Evolutionary conservation across 2,113 vertebrate genomes (phyloP).

Genomic region (Dendropsophus ebraccatus): DNA sequence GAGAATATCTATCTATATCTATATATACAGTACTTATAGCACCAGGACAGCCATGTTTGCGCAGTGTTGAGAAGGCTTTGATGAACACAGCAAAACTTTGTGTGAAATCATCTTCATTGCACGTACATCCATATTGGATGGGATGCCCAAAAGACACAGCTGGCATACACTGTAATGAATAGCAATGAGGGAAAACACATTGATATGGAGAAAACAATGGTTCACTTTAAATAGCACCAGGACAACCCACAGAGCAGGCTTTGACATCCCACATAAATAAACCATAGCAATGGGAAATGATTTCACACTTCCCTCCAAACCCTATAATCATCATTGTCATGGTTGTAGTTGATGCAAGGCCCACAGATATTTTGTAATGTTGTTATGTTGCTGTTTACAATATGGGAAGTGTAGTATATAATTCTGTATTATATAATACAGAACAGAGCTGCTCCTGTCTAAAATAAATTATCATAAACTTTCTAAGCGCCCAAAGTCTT

Average conservation of each 20-base stretch:
- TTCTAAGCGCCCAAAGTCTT: not conserved
- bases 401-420: not conserved
- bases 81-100: no score
- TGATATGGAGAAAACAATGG: not conserved
- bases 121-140: not conserved
- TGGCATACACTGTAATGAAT: not conserved
- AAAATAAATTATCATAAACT: not conserved
- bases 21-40: no score
- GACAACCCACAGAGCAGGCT: not conserved
- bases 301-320: not conserved
- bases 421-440: no score
- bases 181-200: not conserved
- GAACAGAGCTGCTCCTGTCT: not conserved
- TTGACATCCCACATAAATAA: slow-evolving; percentile 23
- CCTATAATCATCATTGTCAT: slow-evolving; percentile 37
- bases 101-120: not conserved
- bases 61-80: no score
- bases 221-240: not conserved
- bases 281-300: slow-evolving; percentile 17
- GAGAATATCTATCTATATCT: no score
- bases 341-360: not conserved
- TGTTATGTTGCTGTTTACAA: not conserved
- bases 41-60: no score
- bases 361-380: not conserved
- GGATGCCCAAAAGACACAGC: not conserved